Evolutionary conservation across 2,888 invertebrate genomes (phyloP).

Genomic region (Cataglyphis altisquamis): DNA sequence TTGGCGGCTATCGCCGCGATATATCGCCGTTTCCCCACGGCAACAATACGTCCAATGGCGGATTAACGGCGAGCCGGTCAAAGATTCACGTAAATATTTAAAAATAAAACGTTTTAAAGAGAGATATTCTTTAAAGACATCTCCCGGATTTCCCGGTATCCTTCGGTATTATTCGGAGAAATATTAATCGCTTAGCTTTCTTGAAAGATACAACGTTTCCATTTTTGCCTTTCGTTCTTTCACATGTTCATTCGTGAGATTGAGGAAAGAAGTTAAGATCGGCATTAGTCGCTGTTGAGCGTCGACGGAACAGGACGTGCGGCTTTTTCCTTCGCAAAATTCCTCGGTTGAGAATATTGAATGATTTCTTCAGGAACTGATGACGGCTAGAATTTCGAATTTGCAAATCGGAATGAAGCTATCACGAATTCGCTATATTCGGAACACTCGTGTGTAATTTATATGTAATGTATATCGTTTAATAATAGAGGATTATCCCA

Average conservation of each 20-base stretch:
- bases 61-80: slow-evolving; percentile 1
- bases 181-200: neutral
- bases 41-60: slow-evolving; percentile 12
- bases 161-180: neutral
- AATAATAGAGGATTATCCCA: neutral
- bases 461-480: neutral
- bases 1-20: neutral
- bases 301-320: neutral
- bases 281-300: neutral
- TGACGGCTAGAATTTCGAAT: neutral
- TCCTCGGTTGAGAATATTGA: neutral
- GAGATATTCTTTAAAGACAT: neutral
- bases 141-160: neutral
- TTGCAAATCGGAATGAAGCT: neutral
- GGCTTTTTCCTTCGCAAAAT: neutral
- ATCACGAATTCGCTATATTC: neutral
- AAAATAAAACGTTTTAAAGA: neutral
- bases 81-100: neutral
- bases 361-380: neutral
- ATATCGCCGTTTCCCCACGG: neutral
- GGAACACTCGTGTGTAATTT: neutral
- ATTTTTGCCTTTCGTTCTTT: neutral
- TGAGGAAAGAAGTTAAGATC: neutral
- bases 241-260: neutral
- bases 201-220: neutral